Conservation (phyloP, 2,888 invertebrate species). For the Xestoiulus laeticollis region DNA sequence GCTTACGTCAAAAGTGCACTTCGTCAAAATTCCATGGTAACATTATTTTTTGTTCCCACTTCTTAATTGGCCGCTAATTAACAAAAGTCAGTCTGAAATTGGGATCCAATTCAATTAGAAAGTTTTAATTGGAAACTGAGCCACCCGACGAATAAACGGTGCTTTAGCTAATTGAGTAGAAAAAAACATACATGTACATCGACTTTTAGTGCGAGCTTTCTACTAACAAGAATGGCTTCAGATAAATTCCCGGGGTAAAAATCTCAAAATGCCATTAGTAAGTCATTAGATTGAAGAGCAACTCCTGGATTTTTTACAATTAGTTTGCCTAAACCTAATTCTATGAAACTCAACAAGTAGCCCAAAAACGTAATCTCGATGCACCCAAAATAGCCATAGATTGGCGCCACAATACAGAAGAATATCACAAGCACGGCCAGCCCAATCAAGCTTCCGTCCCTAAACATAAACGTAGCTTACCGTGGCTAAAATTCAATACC, state of each 20-base stretch:
- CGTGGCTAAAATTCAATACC: too few species aligned
- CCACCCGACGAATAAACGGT: not conserved
- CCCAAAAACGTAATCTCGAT: not conserved
- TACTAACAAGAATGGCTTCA: not conserved
- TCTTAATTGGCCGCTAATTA: constrained; percentile 15
- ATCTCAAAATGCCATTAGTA: not conserved
- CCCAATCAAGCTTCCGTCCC: too few species aligned
- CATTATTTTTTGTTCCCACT: not conserved
- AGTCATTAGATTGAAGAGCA: not conserved
- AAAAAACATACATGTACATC: not conserved
- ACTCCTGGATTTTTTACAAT: not conserved
- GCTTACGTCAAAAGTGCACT: not conserved
- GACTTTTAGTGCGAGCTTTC: not conserved
- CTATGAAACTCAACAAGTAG: not conserved
- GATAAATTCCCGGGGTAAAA: not conserved
- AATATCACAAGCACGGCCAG: too few species aligned
- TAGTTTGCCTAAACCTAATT: not conserved
- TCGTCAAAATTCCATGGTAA: not conserved
- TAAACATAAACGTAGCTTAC: too few species aligned
- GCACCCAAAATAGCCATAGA: too few species aligned
- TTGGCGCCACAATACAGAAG: too few species aligned
- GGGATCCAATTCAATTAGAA: constrained; percentile 6
- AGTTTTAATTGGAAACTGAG: not conserved
- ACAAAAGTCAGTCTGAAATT: constrained; percentile 1
- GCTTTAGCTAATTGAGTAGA: not conserved